phyloP scores from a whole-genome alignment of 2,113 vertebrate genomes.

The Thoracochromis brauschi region DNA sequence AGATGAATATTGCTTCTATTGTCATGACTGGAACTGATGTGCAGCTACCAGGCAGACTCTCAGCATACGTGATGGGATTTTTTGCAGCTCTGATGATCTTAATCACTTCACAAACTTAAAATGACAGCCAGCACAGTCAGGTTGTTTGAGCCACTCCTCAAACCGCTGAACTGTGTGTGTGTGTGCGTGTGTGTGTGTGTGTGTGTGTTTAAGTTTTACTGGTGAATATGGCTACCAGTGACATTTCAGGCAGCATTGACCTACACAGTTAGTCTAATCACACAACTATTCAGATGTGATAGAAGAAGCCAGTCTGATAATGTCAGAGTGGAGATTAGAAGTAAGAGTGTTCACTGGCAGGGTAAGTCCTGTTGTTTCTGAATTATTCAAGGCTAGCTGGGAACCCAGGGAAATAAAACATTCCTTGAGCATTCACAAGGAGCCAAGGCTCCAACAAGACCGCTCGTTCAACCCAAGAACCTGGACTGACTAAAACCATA shows the following conservation, averaged over 20 bases:
- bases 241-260: constrained; percentile 3
- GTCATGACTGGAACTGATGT: background rate
- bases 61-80: background rate
- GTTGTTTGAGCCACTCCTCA: background rate
- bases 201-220: background rate
- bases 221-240: background rate
- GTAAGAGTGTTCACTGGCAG: background rate
- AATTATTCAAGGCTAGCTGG: constrained; percentile 52
- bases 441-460: background rate
- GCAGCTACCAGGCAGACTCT: background rate
- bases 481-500: background rate
- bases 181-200: background rate
- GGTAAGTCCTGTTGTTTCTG: constrained; percentile 8
- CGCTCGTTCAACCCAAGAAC: background rate
- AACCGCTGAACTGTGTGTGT: too few relatives aligned
- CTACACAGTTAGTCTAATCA: background rate
- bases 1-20: background rate
- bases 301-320: background rate
- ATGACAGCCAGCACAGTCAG: background rate
- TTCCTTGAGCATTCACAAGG: background rate
- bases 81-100: background rate
- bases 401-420: constrained; percentile 15
- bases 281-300: background rate
- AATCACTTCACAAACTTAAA: background rate
- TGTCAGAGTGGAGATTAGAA: background rate